Evolutionary conservation across 2,797 vertebrate genomes (phyloP), one percentile per base, ranked within the genome.

Genomic region (Denticeps clupeoides): DNA sequence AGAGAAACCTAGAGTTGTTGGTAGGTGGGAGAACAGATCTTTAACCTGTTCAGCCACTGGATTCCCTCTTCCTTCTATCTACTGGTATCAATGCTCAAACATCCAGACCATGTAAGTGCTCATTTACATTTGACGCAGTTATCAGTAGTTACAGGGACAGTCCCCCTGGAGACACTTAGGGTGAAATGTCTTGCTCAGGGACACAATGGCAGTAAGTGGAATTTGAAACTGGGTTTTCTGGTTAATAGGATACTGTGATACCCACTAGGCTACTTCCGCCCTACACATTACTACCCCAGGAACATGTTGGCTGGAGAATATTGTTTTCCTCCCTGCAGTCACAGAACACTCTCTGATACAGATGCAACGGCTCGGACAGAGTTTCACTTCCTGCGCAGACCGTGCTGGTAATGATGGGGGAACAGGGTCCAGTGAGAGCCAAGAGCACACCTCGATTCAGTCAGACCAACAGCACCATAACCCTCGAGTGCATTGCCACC

Each of bases 51-150:
- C 3, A 2, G 79, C 77, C 47, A 64, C 61, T 0, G 89, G 89
- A 40, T 87, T 83, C 53, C 90, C 90, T 4, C 53, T 25, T 32
- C 89, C 90, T 3, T 71, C 22, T 4, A 64, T 94, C 29, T 67
- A 70, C 7, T 94, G 89, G 90, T 71, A 74, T 59, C 73, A 49
- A 53, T 91, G 90, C 51, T 45, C 67, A 0, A 13, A 68, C 1
- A 2, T 68, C 29, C 52, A 52, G 0, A 25, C 73, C 4, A 75
- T 70, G 93, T 93, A 55, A 15, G 85, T 71, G 25, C 3, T 23
- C 2, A 9, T 2, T 47, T 22, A n/a, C n/a, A n/a, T n/a, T n/a
- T n/a, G n/a, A n/a, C n/a, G n/a, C n/a, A n/a, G n/a, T n/a, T n/a
- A n/a, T n/a, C n/a, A n/a, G n/a, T n/a, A n/a, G n/a, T n/a, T n/a